Percentiles rank a stretch among this genome's conserved stretches.
These are phyloP conservation scores for Axinella damicornis DNA, from an alignment of 37 sponge, comb jelly and placozoan genomes.

Conservation along the genomic window DNA sequence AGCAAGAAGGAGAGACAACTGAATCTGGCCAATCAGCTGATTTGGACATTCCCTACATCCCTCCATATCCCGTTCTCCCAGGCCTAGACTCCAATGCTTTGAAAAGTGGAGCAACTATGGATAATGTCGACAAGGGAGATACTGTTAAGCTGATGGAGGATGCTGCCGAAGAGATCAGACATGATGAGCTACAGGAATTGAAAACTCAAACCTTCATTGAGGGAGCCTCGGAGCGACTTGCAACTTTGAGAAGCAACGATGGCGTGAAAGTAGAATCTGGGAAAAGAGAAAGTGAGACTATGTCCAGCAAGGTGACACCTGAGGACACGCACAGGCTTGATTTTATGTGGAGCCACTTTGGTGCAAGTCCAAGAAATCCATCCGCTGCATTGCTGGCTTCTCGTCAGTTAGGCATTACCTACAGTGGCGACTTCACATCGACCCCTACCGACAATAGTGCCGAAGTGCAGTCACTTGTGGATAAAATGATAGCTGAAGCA, in stretches of 20 bases:
- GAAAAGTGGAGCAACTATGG: neutral
- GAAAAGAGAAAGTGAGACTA: neutral
- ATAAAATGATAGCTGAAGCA: constrained; percentile 66
- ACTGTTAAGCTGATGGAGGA: neutral
- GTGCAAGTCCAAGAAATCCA: neutral
- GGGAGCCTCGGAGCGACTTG: constrained; percentile 15
- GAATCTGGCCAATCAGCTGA: neutral
- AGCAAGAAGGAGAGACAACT: constrained; percentile 23
- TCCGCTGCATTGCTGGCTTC: neutral
- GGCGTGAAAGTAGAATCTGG: neutral
- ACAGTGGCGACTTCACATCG: neutral
- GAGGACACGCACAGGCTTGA: neutral
- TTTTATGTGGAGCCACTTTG: constrained; percentile 64
- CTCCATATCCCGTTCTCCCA: neutral
- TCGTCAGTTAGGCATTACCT: neutral
- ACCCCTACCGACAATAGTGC: constrained; percentile 22
- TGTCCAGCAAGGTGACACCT: constrained; percentile 19
- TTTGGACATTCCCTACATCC: neutral
- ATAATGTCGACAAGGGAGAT: neutral
- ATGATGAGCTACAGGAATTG: neutral
- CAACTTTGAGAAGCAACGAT: constrained; percentile 10
- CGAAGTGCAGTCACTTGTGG: constrained; percentile 68
- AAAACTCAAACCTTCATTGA: neutral
- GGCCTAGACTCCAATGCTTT: neutral
- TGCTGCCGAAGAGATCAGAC: constrained; percentile 13